A percentile compares a stretch with the other conserved stretches of the same genome.
phyloP scores from a whole-genome alignment of 1,140 invertebrate species.

The Gryllus bimaculatus region DNA sequence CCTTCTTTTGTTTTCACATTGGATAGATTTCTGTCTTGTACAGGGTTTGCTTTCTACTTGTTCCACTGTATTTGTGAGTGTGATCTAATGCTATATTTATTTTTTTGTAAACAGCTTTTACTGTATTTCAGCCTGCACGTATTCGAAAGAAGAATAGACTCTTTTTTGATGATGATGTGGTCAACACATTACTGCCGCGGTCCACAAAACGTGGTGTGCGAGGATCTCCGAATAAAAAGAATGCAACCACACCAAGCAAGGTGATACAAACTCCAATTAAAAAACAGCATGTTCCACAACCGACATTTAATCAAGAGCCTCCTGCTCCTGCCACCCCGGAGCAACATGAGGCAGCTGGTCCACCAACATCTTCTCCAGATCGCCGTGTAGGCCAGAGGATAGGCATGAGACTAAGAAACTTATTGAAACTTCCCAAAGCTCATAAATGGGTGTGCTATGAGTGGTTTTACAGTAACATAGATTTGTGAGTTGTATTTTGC shows the following conservation, averaged over 20 bases:
- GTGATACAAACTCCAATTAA: not conserved
- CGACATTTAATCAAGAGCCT: not conserved
- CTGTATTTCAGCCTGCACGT: slow-evolving; percentile 53
- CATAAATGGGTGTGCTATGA: slow-evolving; percentile 99
- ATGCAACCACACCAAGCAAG: slow-evolving; percentile 36
- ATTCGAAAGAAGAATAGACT: slow-evolving; percentile 84
- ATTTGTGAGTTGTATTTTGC: slow-evolving; percentile 48
- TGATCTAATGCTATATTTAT: too few relatives aligned
- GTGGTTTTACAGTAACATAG: slow-evolving; percentile 98
- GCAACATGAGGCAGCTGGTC: slow-evolving; percentile 30
- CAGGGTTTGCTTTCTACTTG: too few relatives aligned
- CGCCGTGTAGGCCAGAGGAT: slow-evolving; percentile 77
- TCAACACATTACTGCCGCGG: slow-evolving; percentile 63
- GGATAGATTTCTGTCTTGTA: too few relatives aligned
- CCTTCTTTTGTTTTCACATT: too few relatives aligned
- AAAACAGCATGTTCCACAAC: not conserved
- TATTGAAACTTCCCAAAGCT: slow-evolving; percentile 96
- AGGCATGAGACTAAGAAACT: slow-evolving; percentile 81
- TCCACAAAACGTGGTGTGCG: slow-evolving; percentile 28
- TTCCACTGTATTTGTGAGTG: too few relatives aligned
- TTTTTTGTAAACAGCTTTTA: too few relatives aligned
- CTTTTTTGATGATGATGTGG: slow-evolving; percentile 85
- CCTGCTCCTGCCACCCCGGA: not conserved
- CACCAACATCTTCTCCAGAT: slow-evolving; percentile 49
- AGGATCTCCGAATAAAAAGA: slow-evolving; percentile 36